Conservation (phyloP, 2,113 vertebrate species). For the Bucco capensis region DNA sequence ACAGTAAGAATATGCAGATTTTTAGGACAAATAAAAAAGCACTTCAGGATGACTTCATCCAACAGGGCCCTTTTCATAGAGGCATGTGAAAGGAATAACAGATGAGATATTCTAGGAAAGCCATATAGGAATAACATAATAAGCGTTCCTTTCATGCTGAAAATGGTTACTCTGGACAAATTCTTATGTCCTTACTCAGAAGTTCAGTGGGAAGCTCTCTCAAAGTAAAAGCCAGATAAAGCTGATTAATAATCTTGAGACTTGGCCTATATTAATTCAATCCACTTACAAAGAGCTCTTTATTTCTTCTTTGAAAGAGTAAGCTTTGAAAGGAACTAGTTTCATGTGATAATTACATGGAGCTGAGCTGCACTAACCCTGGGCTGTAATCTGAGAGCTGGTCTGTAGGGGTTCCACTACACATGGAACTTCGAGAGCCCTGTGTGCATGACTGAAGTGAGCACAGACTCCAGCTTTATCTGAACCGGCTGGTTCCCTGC, state of each 20-base stretch:
- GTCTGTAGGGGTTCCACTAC: neutral
- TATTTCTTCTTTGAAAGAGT: conserved; percentile 4
- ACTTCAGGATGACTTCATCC: conserved; percentile 61
- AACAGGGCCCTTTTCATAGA: conserved; percentile 49
- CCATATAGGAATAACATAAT: conserved; percentile 66
- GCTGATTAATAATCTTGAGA: conserved; percentile 27
- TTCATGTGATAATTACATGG: neutral
- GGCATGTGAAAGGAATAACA: conserved; percentile 57
- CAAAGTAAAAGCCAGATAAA: conserved; percentile 44
- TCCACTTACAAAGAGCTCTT: neutral
- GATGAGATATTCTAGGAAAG: conserved; percentile 67
- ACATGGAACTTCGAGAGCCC: neutral
- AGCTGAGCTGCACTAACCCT: neutral
- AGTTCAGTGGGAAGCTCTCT: conserved; percentile 53
- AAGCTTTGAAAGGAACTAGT: neutral
- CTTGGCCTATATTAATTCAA: conserved; percentile 13
- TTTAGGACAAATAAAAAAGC: conserved; percentile 33
- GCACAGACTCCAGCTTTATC: neutral
- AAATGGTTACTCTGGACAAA: conserved; percentile 60
- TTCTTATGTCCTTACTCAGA: conserved; percentile 54
- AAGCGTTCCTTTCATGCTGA: conserved; percentile 59
- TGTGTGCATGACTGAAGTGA: neutral
- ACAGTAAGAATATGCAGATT: conserved; percentile 63
- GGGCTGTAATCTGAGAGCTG: neutral
- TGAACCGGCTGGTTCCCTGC: neutral